Evolutionary conservation across 2,113 vertebrate genomes (phyloP), one percentile per base, ranked within the genome.

Genomic region (Erinaceus europaeus): DNA sequence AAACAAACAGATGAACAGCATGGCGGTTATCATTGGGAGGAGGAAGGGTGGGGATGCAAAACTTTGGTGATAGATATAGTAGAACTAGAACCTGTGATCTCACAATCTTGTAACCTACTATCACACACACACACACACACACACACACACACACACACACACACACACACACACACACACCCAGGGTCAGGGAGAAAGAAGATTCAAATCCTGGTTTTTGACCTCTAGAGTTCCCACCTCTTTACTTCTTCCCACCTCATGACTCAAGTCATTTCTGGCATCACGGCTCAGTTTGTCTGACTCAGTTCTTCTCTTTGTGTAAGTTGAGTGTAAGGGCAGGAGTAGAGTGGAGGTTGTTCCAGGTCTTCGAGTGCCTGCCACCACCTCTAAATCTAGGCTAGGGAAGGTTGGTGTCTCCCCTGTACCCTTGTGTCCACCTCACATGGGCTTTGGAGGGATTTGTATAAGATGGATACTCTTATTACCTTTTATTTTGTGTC

Each of bases 251-350:
- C 17, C n/a, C 11, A 90, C n/a, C 21, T 40, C 9, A 69, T 90
- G 94, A 89, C 74, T 94, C 90, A 85, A 65, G 67, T 29, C 10
- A n/a, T 23, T 86, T 73, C 65, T 57, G 55, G 65, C n/a, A 86
- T 55, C 21, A 36, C 29, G n/a, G n/a, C n/a, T n/a, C 34, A 8
- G 20, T 48, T 52, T 68, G 20, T 88, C 40, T 90, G 90, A 76
- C 34, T 86, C 67, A 72, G 44, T 74, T 86, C 59, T 52, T n/a
- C 53, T 34, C 74, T 84, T 77, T 55, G 61, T 85, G 20, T 80
- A 59, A 69, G 21, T 20, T 15, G 36, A 65, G 75, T 79, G 67
- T 55, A 44, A 80, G 69, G 72, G 74, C 17, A 32, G 55, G 38
- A 74, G 15, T 15, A 0, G 23, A 21, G 34, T 12, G 77, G 36